These are phyloP conservation scores for Mellivora capensis DNA, from an alignment of 2,113 vertebrate genomes.

Conservation along the genomic window DNA sequence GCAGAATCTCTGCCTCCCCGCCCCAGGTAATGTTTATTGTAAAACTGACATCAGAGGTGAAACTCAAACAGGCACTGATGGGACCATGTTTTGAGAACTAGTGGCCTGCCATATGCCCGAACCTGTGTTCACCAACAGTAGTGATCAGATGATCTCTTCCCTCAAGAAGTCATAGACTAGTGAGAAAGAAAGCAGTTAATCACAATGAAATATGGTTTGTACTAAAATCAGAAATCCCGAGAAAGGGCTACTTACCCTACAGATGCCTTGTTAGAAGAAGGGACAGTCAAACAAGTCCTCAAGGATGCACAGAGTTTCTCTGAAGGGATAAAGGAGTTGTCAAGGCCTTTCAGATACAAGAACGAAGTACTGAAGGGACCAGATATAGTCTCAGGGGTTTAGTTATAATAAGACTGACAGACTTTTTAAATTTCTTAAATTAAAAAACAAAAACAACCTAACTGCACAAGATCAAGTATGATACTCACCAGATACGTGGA, in stretches of 20 bases:
- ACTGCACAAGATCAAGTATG: not conserved
- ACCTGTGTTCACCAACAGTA: too few relatives aligned
- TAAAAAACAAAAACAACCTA: not conserved
- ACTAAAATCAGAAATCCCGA: not conserved
- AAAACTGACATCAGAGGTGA: not conserved
- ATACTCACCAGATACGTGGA: not conserved
- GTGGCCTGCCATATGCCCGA: not conserved
- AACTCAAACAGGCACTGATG: not conserved
- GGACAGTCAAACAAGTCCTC: not conserved
- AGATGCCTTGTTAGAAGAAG: not conserved
- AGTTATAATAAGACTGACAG: not conserved
- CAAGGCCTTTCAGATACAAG: not conserved
- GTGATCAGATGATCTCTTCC: not conserved
- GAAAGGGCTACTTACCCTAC: not conserved
- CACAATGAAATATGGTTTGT: too few relatives aligned
- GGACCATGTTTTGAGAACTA: not conserved
- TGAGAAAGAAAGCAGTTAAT: not conserved
- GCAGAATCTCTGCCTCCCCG: too few relatives aligned
- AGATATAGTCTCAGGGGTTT: not conserved
- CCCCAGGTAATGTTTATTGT: not conserved
- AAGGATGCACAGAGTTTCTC: not conserved
- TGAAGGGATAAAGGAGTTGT: not conserved
- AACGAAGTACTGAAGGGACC: not conserved
- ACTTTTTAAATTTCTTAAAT: not conserved
- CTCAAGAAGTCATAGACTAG: not conserved